Evolutionary conservation across 2,113 vertebrate species (phyloP).

Genomic region (Pterocles orientalis): DNA sequence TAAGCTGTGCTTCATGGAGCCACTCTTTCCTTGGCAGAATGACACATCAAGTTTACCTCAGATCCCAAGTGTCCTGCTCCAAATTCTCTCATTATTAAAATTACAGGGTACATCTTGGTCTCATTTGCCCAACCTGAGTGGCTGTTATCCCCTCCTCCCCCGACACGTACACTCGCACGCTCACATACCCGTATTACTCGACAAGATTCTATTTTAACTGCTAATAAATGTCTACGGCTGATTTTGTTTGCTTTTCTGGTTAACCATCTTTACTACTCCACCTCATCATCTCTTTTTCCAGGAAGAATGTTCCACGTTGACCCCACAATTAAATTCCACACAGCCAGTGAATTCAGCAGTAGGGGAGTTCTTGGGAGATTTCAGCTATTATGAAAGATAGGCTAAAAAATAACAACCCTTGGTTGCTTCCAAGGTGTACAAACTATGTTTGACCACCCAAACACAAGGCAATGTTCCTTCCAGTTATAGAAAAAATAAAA

Average conservation of each 20-base stretch:
- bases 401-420: not conserved
- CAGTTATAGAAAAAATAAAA: not conserved
- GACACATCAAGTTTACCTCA: not conserved
- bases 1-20: not conserved
- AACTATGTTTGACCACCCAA: constrained; percentile 31
- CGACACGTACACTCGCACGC: not conserved
- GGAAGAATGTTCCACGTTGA: constrained; percentile 39
- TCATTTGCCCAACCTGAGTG: not conserved
- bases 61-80: not conserved
- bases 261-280: not conserved
- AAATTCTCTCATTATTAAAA: not conserved
- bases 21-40: not conserved
- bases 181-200: not conserved
- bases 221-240: not conserved
- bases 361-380: not conserved
- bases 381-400: not conserved
- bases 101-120: not conserved
- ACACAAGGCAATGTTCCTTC: not conserved
- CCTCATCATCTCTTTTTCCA: constrained; percentile 27
- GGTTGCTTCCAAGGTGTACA: not conserved
- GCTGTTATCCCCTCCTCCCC: not conserved
- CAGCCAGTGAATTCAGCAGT: not conserved
- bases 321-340: constrained; percentile 64
- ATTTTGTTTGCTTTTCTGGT: constrained; percentile 53
- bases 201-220: constrained; percentile 27